Evolutionary conservation across 2,888 invertebrate species (phyloP), one percentile per base, ranked within the genome.

Genomic region (Ophioninae sp.): DNA sequence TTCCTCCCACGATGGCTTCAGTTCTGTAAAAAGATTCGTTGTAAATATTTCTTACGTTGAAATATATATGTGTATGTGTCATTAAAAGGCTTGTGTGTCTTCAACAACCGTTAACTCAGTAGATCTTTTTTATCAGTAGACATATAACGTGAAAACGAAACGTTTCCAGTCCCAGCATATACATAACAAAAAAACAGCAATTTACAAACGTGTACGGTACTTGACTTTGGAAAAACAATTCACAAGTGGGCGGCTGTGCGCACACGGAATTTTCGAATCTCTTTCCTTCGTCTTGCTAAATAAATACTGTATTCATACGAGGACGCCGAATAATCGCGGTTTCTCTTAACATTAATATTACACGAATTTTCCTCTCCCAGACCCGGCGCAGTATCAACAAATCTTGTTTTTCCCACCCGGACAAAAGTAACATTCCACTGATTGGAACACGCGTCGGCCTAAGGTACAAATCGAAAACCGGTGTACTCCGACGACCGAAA

Each of bases 21-120:
- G 67, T 75, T 84, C 65, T 81, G 81, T 78, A 65, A 79, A 79
- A 84, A 80, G 79, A 81, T 82, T 84, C 67, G 81, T 85, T 89
- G 88, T 89, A 89, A 89, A 89, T 89, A 89, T 87, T 88, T 87
- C 88, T 86, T 86, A 88, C 82, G 68, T 85, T 81, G 79, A 86
- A 87, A 88, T 73, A 64, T 84, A 68, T 20, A 56, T 69, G 23
- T 69, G 30, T 56, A 69, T 37, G 56, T 30, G 21, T 84, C 85
- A 85, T 84, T 79, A 68, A 80, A 82, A 61, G 68, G 76, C 80
- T 84, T 82, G 67, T 74, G 69, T 83, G 50, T 80, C 59, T 77
- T 77, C 20, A 6, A 76, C 23, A 73, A 74, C 56, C 73, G 13
- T 50, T 62, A 69, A 37, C 50, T 69, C 23, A 37, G 74, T 3